Conservation (phyloP, 2,888 invertebrate genomes). For the Protophormia terraenovae region DNA sequence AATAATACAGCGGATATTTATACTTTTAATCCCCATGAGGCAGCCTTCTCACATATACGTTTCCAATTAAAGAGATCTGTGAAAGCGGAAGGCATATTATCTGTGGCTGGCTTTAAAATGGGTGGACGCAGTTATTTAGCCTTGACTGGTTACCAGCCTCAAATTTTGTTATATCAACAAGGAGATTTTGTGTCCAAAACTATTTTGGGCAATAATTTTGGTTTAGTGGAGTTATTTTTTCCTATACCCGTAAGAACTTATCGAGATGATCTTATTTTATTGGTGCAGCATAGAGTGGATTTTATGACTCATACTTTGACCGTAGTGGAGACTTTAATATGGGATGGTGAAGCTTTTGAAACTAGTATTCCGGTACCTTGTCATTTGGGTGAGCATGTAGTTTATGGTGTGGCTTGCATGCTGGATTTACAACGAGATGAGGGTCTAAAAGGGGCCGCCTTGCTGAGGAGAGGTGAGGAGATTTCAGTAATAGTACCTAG, state of each 20-base stretch:
- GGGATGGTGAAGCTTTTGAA: slow-evolving; percentile 81
- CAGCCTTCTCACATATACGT: slow-evolving; percentile 67
- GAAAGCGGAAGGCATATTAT: slow-evolving; percentile 73
- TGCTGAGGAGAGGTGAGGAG: slow-evolving; percentile 72
- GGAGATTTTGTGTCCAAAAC: slow-evolving; percentile 77
- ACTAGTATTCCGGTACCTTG: slow-evolving; percentile 77
- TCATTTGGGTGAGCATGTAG: slow-evolving; percentile 71
- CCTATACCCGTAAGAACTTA: slow-evolving; percentile 79
- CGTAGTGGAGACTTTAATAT: slow-evolving; percentile 79
- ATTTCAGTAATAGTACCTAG: slow-evolving; percentile 78
- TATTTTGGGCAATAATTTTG: slow-evolving; percentile 78
- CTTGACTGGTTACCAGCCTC: slow-evolving; percentile 76
- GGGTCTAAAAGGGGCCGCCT: slow-evolving; percentile 76
- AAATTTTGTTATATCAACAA: slow-evolving; percentile 78
- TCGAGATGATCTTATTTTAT: slow-evolving; percentile 80
- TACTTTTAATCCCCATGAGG: slow-evolving; percentile 73
- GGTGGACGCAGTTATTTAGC: slow-evolving; percentile 80
- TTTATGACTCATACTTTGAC: slow-evolving; percentile 77
- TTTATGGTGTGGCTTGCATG: slow-evolving; percentile 77
- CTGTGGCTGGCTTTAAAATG: slow-evolving; percentile 79
- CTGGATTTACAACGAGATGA: slow-evolving; percentile 76
- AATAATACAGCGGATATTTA: slow-evolving; percentile 74
- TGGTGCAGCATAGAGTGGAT: slow-evolving; percentile 80
- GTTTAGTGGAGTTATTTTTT: slow-evolving; percentile 77
- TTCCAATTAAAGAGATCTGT: slow-evolving; percentile 68